A percentile compares a stretch with the other conserved stretches of the same genome.
Conservation (phyloP, 2,797 vertebrate genomes). For the Neosilurus mollespiculum region DNA sequence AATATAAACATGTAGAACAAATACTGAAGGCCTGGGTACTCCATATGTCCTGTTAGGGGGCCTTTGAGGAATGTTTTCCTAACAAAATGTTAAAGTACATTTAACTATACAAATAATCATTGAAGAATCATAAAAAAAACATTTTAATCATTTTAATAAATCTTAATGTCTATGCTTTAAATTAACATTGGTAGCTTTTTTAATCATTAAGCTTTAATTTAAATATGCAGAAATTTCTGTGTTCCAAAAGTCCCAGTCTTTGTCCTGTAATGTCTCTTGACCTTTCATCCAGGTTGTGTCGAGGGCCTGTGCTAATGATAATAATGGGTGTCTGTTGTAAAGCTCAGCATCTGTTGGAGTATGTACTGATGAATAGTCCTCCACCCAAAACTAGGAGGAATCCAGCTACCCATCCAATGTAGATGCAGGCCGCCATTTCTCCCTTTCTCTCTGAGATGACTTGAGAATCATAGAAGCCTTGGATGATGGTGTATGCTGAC, state of each 20-base stretch:
- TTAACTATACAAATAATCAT: neutral
- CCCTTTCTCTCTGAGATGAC: constrained; percentile 57
- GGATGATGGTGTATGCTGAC: constrained; percentile 72
- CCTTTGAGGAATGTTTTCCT: neutral
- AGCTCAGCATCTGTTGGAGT: constrained; percentile 66
- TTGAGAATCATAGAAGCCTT: constrained; percentile 68
- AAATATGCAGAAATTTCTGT: neutral
- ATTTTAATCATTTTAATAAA: no score
- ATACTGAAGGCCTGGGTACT: neutral
- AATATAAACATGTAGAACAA: neutral
- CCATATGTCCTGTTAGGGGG: no score
- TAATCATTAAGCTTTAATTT: neutral
- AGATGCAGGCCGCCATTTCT: constrained; percentile 75
- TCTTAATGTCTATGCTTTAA: neutral
- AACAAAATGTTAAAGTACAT: neutral
- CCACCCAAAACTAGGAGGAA: constrained; percentile 72
- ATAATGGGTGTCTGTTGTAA: neutral
- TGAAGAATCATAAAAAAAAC: neutral
- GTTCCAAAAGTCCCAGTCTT: neutral
- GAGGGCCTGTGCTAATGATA: no score
- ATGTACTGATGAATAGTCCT: constrained; percentile 66
- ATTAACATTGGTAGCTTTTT: neutral
- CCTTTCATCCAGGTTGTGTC: neutral
- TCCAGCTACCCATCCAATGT: constrained; percentile 74
- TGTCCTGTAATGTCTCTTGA: no score